These are phyloP conservation scores for Protonemura montana DNA, from an alignment of 2,888 invertebrate genomes.

Conservation along the genomic window DNA sequence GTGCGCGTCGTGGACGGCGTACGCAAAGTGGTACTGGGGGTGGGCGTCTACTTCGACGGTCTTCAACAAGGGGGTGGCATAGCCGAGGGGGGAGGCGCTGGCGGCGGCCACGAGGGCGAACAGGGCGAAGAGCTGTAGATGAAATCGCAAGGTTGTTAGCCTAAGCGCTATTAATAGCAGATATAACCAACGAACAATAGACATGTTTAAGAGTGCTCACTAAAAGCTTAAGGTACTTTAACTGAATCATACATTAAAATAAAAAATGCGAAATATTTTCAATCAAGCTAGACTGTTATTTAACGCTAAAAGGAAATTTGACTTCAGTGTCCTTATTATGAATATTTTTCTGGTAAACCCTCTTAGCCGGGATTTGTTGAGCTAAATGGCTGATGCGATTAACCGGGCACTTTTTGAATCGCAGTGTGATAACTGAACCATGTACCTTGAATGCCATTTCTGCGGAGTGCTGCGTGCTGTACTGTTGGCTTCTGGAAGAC, in stretches of 20 bases:
- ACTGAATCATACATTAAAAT: too few relatives aligned
- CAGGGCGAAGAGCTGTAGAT: constrained; percentile 45
- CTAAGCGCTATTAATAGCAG: too few relatives aligned
- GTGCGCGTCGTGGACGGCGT: constrained; percentile 45
- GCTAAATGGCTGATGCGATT: background rate
- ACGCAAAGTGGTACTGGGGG: constrained; percentile 45
- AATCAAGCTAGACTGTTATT: too few relatives aligned
- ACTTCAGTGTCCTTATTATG: too few relatives aligned
- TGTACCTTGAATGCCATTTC: constrained; percentile 61
- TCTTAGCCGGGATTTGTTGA: too few relatives aligned
- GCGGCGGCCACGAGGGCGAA: constrained; percentile 50
- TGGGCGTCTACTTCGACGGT: constrained; percentile 45
- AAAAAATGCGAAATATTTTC: too few relatives aligned
- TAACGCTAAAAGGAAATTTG: too few relatives aligned
- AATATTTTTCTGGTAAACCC: too few relatives aligned
- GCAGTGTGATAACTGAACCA: constrained; percentile 39
- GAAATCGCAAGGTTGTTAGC: background rate
- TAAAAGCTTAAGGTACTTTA: too few relatives aligned
- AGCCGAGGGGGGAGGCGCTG: constrained; percentile 42
- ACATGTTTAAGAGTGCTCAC: too few relatives aligned
- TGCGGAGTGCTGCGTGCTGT: constrained; percentile 29
- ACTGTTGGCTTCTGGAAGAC: constrained; percentile 8
- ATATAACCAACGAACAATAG: too few relatives aligned
- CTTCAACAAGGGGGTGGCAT: constrained; percentile 42
- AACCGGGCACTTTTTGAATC: background rate